Conservation (phyloP, 2,113 vertebrate genomes). For the Sula dactylatra region DNA sequence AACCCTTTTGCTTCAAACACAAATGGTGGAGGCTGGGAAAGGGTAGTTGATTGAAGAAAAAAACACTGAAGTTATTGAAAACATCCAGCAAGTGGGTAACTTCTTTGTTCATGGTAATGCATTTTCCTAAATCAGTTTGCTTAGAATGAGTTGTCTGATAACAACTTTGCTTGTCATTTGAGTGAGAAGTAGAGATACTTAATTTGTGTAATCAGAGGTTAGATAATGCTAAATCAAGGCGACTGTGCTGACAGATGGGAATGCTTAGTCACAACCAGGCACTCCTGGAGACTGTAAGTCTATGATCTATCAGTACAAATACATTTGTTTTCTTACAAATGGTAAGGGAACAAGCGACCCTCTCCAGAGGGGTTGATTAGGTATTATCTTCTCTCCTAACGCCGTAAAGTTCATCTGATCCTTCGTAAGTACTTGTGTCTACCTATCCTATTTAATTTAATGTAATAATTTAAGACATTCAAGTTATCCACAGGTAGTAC, state of each 20-base stretch:
- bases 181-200: conserved; percentile 11
- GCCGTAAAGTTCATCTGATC: neutral
- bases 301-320: neutral
- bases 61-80: neutral
- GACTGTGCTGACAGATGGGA: conserved; percentile 6
- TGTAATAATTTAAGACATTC: neutral
- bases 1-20: neutral
- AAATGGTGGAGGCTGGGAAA: neutral
- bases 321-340: conserved; percentile 17
- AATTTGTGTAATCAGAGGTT: conserved; percentile 34
- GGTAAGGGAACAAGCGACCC: neutral
- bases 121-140: neutral
- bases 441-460: conserved; percentile 25
- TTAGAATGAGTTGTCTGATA: neutral
- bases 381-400: neutral
- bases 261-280: neutral
- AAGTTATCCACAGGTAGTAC: neutral
- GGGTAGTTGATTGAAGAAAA: neutral
- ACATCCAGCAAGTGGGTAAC: neutral
- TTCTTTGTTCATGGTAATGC: neutral
- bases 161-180: neutral
- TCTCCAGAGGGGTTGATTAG: neutral
- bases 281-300: neutral
- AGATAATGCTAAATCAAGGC: conserved; percentile 29
- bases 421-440: neutral